A percentile compares a stretch with the other conserved stretches of the same genome.
Evolutionary conservation across 2,113 vertebrate genomes (phyloP).

Genomic region (Sapayoa aenigma): DNA sequence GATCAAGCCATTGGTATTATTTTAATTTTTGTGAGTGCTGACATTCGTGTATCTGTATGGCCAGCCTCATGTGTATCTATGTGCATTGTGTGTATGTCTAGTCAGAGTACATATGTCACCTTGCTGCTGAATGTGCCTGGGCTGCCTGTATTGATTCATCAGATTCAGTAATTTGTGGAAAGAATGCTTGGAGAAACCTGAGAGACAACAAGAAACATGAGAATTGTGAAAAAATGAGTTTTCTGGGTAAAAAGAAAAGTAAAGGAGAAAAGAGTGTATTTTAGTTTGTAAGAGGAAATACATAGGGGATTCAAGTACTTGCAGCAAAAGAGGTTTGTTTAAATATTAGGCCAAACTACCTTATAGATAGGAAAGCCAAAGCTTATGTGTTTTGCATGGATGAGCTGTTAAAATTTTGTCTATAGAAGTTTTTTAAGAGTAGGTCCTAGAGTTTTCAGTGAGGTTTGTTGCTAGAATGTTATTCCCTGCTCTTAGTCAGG

Average conservation of each 20-base stretch:
- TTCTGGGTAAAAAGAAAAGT: neutral
- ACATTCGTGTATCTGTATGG: no score
- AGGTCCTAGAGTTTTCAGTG: neutral
- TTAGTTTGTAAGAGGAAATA: neutral
- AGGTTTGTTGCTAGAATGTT: neutral
- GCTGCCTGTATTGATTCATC: neutral
- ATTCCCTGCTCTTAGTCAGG: neutral
- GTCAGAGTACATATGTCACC: neutral
- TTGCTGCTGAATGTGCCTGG: neutral
- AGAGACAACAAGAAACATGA: neutral
- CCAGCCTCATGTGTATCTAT: neutral
- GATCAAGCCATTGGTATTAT: neutral
- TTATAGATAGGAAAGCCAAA: neutral
- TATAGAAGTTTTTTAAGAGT: neutral
- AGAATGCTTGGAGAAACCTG: neutral
- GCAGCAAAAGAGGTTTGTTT: neutral
- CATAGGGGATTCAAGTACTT: neutral
- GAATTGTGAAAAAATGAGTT: neutral
- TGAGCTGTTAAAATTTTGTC: neutral
- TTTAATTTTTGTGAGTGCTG: neutral
- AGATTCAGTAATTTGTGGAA: neutral
- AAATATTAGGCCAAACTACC: neutral
- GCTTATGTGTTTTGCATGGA: accelerated
- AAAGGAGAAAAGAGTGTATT: accelerated
- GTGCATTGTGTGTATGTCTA: neutral